Evolutionary conservation across 2,888 invertebrate species (phyloP).

Genomic region (Masnerella sp.): DNA sequence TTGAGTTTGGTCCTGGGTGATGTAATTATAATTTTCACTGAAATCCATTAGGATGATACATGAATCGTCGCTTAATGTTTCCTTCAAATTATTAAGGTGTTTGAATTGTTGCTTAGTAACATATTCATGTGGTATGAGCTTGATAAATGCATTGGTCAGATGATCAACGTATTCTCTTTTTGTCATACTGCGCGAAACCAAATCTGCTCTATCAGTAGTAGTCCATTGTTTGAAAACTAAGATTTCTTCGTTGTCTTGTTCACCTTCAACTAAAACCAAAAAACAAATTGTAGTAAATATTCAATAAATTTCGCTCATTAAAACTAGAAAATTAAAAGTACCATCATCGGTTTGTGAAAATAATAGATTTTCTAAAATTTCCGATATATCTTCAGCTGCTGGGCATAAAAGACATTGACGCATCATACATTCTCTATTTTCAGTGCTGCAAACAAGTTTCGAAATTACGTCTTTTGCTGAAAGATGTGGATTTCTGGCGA

Average conservation of each 20-base stretch:
- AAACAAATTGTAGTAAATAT: too few species aligned
- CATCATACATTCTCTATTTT: conserved; percentile 9
- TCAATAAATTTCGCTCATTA: conserved; percentile 4
- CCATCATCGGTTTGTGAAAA: not conserved
- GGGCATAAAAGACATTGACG: not conserved
- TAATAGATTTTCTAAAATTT: conserved; percentile 1
- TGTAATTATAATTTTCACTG: conserved; percentile 36
- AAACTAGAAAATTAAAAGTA: too few species aligned
- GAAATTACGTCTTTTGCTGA: conserved; percentile 2
- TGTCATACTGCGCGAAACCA: not conserved
- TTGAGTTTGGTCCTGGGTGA: conserved; percentile 27
- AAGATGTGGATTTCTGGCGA: conserved; percentile 3
- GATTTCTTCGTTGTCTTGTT: conserved; percentile 15
- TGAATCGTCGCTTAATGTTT: conserved; percentile 1
- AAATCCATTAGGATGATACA: conserved; percentile 34
- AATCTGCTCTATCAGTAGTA: conserved; percentile 10
- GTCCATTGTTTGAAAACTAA: conserved; percentile 23
- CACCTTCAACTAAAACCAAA: not conserved
- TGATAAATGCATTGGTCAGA: not conserved
- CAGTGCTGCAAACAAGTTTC: not conserved
- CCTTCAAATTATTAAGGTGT: conserved; percentile 3
- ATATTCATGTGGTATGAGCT: conserved; percentile 8
- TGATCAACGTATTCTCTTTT: not conserved
- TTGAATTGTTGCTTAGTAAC: conserved; percentile 4
- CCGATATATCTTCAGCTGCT: not conserved